These are phyloP conservation scores for Phymorhynchus buccinoides DNA, from an alignment of 1,140 invertebrate species.

Conservation along the genomic window DNA sequence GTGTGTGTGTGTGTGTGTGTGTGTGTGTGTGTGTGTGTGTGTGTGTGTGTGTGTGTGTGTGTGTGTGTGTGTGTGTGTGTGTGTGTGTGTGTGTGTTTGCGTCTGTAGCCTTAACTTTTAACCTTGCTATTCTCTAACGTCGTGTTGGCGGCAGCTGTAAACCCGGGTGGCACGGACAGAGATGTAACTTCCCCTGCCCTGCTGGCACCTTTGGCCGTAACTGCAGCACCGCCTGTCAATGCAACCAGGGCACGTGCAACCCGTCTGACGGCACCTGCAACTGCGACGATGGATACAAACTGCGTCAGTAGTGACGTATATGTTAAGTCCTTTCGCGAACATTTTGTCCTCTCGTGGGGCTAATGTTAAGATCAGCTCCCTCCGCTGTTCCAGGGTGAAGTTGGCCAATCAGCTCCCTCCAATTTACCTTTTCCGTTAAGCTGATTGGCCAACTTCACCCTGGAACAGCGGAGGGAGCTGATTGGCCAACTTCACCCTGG, in stretches of 20 bases:
- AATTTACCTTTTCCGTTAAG: too few relatives aligned
- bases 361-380: too few relatives aligned
- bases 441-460: too few relatives aligned
- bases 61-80: neutral
- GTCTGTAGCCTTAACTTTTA: neutral
- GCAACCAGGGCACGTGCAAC: conserved; percentile 80
- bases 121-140: too few relatives aligned
- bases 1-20: neutral
- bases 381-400: too few relatives aligned
- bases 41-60: neutral
- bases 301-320: conserved; percentile 53
- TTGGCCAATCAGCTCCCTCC: too few relatives aligned
- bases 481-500: too few relatives aligned
- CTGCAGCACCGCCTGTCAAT: conserved; percentile 66
- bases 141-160: too few relatives aligned
- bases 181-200: conserved; percentile 76
- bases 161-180: conserved; percentile 80
- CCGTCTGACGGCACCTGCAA: conserved; percentile 84
- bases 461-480: too few relatives aligned
- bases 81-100: neutral
- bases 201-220: conserved; percentile 78
- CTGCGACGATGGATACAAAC: conserved; percentile 85
- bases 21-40: neutral
- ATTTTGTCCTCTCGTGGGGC: too few relatives aligned
- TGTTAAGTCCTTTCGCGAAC: too few relatives aligned